Conservation (phyloP, 1,140 invertebrate species). For the Orius laevigatus region DNA sequence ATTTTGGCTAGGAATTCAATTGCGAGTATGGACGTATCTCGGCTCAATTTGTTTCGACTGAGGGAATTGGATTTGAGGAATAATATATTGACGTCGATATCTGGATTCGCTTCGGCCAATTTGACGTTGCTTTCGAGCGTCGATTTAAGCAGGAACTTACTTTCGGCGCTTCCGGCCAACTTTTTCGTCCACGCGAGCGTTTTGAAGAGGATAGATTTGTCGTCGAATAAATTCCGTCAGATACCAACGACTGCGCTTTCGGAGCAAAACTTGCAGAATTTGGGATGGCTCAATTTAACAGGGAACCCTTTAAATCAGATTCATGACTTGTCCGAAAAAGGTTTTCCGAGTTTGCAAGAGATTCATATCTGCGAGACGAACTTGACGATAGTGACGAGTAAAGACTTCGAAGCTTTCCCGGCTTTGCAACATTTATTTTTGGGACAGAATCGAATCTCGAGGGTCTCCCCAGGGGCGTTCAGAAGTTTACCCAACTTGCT, state of each 20-base stretch:
- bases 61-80: constrained; percentile 53
- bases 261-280: constrained; percentile 47
- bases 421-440: constrained; percentile 57
- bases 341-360: constrained; percentile 40
- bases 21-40: constrained; percentile 53
- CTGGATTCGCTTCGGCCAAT: constrained; percentile 57
- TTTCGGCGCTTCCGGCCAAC: constrained; percentile 61
- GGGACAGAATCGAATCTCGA: constrained; percentile 53
- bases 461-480: constrained; percentile 73
- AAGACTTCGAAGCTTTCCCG: constrained; percentile 76
- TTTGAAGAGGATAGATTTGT: constrained; percentile 58
- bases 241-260: constrained; percentile 65
- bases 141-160: constrained; percentile 55
- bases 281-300: constrained; percentile 63
- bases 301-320: constrained; percentile 60
- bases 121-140: constrained; percentile 50
- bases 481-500: constrained; percentile 52
- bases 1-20: constrained; percentile 52
- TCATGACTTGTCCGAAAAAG: constrained; percentile 34
- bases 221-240: constrained; percentile 61
- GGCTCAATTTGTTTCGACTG: constrained; percentile 52
- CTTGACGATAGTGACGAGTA: constrained; percentile 66
- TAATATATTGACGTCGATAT: constrained; percentile 56
- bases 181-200: constrained; percentile 51
- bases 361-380: constrained; percentile 68